Conservation (phyloP, 2,888 invertebrate species). For the Xestia c-nigrum region DNA sequence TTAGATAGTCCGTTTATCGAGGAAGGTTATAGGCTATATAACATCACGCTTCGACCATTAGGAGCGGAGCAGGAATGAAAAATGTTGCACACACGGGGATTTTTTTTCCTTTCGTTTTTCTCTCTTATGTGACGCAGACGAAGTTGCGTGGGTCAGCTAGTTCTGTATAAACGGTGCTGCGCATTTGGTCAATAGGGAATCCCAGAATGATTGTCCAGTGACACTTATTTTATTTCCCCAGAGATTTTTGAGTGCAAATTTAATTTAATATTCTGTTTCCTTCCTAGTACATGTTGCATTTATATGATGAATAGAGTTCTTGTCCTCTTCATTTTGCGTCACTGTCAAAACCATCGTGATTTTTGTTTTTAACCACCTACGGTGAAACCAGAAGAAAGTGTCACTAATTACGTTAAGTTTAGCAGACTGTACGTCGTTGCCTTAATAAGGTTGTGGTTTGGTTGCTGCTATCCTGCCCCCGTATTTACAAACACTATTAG, state of each 20-base stretch:
- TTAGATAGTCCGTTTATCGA: no score
- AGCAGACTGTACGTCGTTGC: background rate
- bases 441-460: background rate
- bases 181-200: slow-evolving; percentile 1
- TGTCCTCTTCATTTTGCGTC: background rate
- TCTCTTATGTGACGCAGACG: no score
- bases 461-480: background rate
- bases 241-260: slow-evolving; percentile 10
- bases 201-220: background rate
- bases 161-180: background rate
- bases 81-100: no score
- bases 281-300: slow-evolving; percentile 1
- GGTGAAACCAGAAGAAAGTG: background rate
- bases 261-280: background rate
- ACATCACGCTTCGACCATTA: no score
- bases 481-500: no score
- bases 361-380: background rate
- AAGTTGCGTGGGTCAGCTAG: no score
- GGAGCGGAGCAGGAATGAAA: no score
- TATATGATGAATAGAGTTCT: slow-evolving; percentile 22
- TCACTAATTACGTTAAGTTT: background rate
- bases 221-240: background rate
- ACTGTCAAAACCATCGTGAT: background rate
- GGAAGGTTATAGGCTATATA: no score
- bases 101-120: no score